Conservation (phyloP, 2,797 vertebrate genomes). For the Leucoraja ocellata region DNA sequence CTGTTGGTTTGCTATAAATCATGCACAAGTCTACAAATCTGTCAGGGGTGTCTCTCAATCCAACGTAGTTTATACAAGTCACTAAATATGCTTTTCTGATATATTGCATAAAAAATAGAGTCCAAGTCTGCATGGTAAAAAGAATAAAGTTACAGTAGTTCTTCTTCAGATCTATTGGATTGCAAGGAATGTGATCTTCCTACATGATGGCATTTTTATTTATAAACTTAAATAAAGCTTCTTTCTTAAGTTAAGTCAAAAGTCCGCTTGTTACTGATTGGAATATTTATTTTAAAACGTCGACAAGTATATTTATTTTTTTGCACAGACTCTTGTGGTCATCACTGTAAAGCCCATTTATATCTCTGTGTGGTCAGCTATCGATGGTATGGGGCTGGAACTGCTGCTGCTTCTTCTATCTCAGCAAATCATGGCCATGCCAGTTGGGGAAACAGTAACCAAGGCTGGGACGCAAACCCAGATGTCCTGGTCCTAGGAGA, state of each 20-base stretch:
- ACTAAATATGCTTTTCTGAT: slow-evolving; percentile 35
- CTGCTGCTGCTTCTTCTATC: neutral
- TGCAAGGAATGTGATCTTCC: slow-evolving; percentile 28
- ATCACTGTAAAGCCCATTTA: neutral
- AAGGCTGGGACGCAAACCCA: neutral
- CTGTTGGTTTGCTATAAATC: slow-evolving; percentile 29
- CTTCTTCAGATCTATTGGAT: neutral
- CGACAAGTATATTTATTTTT: slow-evolving; percentile 2
- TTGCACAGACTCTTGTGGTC: neutral
- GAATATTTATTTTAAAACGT: slow-evolving; percentile 33
- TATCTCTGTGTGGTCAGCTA: neutral
- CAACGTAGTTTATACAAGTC: slow-evolving; percentile 20
- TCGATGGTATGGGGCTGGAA: neutral
- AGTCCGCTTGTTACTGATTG: neutral
- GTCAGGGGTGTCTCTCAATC: slow-evolving; percentile 17
- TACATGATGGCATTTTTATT: slow-evolving; percentile 2
- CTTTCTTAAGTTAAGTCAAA: slow-evolving; percentile 6
- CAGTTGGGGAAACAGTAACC: slow-evolving; percentile 26
- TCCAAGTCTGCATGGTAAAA: neutral
- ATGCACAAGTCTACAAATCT: slow-evolving; percentile 13
- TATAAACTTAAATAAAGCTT: slow-evolving; percentile 18
- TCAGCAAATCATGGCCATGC: neutral
- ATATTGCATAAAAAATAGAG: slow-evolving; percentile 24
- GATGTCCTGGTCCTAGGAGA: slow-evolving; percentile 5
- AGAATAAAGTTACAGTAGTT: neutral